Percentiles rank a stretch among this genome's conserved stretches.
These are phyloP conservation scores for Ylistrum balloti DNA, from an alignment of 1,140 invertebrate genomes.

Conservation along the genomic window DNA sequence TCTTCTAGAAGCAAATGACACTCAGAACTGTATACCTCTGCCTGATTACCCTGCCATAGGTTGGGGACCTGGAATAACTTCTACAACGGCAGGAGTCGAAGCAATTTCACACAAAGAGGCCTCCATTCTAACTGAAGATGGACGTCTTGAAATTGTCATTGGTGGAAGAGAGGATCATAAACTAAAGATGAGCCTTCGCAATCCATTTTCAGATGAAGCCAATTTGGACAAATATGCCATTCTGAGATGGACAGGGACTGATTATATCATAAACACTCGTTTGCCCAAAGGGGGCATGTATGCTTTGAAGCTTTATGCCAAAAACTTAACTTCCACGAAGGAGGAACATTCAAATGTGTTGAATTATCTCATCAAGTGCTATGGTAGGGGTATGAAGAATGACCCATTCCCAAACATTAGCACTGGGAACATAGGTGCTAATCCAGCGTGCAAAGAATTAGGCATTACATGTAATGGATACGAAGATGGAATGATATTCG, in stretches of 20 bases:
- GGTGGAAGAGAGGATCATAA: constrained; percentile 46
- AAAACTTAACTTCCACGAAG: constrained; percentile 8
- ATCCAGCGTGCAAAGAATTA: constrained; percentile 43
- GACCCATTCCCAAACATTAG: constrained; percentile 46
- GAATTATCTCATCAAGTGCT: constrained; percentile 60
- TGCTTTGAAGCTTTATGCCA: constrained; percentile 53
- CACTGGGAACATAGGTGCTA: constrained; percentile 51
- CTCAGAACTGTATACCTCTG: constrained; percentile 51
- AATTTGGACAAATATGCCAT: constrained; percentile 58
- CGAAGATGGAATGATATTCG: constrained; percentile 53
- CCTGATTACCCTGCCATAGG: constrained; percentile 60
- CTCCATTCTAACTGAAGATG: constrained; percentile 52
- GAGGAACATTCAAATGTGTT: constrained; percentile 53
- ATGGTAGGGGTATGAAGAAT: constrained; percentile 44
- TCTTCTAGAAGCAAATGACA: constrained; percentile 1
- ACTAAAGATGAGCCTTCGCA: constrained; percentile 53
- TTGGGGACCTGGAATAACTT: constrained; percentile 54
- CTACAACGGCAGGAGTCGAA: constrained; percentile 23
- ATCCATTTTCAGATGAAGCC: constrained; percentile 47
- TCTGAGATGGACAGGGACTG: constrained; percentile 50
- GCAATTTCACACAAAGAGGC: constrained; percentile 58
- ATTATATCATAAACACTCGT: constrained; percentile 58
- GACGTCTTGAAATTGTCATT: constrained; percentile 53
- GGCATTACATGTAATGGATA: constrained; percentile 45
- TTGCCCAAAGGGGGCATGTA: constrained; percentile 49